Conservation (phyloP, 2,113 vertebrate species). For the Rhizomys pruinosus region DNA sequence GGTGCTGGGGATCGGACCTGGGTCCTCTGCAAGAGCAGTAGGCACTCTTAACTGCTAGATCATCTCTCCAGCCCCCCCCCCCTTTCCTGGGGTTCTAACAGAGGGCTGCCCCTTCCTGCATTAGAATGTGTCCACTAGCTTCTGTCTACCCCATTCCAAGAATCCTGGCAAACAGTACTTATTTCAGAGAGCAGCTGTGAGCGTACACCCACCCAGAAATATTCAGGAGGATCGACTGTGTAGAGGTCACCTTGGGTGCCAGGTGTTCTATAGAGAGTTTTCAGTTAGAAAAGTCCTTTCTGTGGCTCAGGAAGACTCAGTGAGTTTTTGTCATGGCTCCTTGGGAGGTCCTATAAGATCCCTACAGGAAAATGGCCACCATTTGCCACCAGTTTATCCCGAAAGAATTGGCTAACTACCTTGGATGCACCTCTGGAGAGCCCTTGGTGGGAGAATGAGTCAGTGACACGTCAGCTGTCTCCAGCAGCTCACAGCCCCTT, state of each 20-base stretch:
- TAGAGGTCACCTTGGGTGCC: background rate
- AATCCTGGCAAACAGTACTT: background rate
- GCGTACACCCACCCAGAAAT: too few species aligned
- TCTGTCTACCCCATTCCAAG: background rate
- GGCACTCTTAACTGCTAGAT: too few species aligned
- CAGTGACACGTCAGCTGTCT: background rate
- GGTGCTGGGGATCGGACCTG: too few species aligned
- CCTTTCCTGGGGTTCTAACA: too few species aligned
- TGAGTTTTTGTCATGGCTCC: background rate
- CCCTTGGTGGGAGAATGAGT: background rate
- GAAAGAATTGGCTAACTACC: background rate
- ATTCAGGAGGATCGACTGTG: background rate
- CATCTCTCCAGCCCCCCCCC: too few species aligned
- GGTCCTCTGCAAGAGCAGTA: too few species aligned
- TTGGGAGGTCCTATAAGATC: background rate
- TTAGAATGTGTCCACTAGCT: fast-evolving
- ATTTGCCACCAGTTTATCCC: background rate
- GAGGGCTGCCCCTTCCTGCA: background rate
- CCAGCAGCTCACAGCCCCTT: background rate
- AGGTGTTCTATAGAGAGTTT: background rate
- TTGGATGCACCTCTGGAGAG: background rate
- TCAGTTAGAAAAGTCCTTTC: background rate
- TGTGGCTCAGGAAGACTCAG: background rate
- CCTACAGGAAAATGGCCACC: background rate
- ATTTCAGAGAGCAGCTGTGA: background rate